Conservation (phyloP, 2,797 vertebrate species). For the Bufotes viridis region DNA sequence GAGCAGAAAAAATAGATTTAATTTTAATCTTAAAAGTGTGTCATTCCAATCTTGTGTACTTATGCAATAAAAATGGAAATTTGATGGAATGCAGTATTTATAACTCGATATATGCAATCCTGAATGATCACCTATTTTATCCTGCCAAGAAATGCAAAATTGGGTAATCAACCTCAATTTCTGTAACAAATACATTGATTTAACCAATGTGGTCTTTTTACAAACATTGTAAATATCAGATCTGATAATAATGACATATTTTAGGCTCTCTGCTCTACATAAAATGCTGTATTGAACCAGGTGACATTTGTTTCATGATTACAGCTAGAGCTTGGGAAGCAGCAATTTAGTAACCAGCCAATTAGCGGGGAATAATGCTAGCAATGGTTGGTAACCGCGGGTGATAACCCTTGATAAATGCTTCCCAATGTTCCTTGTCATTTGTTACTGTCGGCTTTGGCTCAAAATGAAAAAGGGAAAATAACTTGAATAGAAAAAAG, state of each 20-base stretch:
- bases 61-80: background rate
- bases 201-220: constrained; percentile 27
- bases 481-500: constrained; percentile 15
- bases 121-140: constrained; percentile 34
- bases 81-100: background rate
- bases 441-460: constrained; percentile 47
- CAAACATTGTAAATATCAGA: constrained; percentile 37
- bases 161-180: constrained; percentile 40
- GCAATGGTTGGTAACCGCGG: constrained; percentile 44
- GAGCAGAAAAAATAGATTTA: background rate
- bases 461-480: constrained; percentile 15
- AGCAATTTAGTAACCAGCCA: constrained; percentile 48
- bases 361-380: constrained; percentile 49
- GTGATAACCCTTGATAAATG: constrained; percentile 53
- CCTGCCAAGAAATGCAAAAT: constrained; percentile 31
- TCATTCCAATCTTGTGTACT: constrained; percentile 17
- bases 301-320: constrained; percentile 49
- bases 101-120: constrained; percentile 9
- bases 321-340: constrained; percentile 34
- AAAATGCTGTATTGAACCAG: constrained; percentile 28
- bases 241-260: constrained; percentile 35
- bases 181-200: constrained; percentile 46
- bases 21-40: background rate
- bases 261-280: constrained; percentile 10
- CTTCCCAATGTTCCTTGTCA: constrained; percentile 44